A percentile compares a stretch with the other conserved stretches of the same genome.
Conservation (phyloP, 1,140 invertebrate species). For the Drosophila ananassae region DNA sequence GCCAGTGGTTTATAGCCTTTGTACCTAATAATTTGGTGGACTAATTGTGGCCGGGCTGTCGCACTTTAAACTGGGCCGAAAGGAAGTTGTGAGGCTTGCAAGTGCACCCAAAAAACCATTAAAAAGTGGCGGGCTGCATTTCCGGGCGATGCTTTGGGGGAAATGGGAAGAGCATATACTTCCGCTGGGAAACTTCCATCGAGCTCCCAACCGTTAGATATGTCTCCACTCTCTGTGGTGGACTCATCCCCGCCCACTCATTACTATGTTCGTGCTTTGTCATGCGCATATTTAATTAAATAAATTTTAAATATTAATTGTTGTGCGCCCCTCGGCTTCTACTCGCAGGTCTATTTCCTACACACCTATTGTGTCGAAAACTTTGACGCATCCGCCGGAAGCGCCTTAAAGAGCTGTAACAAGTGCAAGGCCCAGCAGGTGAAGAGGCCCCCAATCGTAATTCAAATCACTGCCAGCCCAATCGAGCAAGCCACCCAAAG, state of each 20-base stretch:
- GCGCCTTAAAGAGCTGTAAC: slow-evolving; percentile 68
- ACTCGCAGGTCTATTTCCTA: slow-evolving; percentile 55
- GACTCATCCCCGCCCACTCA: slow-evolving; percentile 50
- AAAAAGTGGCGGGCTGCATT: slow-evolving; percentile 38
- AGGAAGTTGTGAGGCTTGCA: slow-evolving; percentile 50
- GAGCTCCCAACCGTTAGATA: slow-evolving; percentile 26
- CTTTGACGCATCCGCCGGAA: slow-evolving; percentile 76
- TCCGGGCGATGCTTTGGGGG: slow-evolving; percentile 56
- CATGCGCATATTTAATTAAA: slow-evolving; percentile 75
- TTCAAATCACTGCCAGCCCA: slow-evolving; percentile 1
- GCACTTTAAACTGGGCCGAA: slow-evolving; percentile 57
- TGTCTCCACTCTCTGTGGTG: slow-evolving; percentile 50
- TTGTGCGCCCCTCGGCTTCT: slow-evolving; percentile 68
- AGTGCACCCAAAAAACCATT: slow-evolving; percentile 32
- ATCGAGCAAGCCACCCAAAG: slow-evolving; percentile 7
- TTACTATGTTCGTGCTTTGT: slow-evolving; percentile 47
- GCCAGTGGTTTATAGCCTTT: slow-evolving; percentile 38
- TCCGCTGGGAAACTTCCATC: slow-evolving; percentile 50
- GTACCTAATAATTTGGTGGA: slow-evolving; percentile 71
- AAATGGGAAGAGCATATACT: slow-evolving; percentile 55
- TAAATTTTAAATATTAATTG: slow-evolving; percentile 67
- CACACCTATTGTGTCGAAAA: slow-evolving; percentile 60
- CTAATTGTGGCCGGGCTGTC: slow-evolving; percentile 71
- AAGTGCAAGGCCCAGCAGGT: slow-evolving; percentile 67
- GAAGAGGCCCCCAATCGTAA: slow-evolving; percentile 31